Evolutionary conservation across 2,888 invertebrate genomes (phyloP).

Genomic region (Apamea crenata): DNA sequence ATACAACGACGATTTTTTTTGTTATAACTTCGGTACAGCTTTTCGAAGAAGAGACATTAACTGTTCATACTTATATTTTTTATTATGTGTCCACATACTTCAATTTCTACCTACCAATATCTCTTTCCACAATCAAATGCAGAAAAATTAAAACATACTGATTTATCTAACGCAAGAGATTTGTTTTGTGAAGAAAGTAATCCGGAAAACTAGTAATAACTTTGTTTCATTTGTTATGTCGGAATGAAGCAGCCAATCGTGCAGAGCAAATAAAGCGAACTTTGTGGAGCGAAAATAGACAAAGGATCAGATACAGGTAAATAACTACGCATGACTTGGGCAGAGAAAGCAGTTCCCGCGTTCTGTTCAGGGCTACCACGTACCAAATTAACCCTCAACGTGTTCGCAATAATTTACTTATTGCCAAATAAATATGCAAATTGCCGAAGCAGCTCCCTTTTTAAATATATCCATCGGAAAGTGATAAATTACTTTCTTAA

Average conservation of each 20-base stretch:
- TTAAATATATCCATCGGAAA: constrained; percentile 62
- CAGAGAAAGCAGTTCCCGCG: constrained; percentile 80
- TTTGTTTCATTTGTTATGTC: constrained; percentile 85
- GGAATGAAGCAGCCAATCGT: constrained; percentile 87
- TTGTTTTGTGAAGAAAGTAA: constrained; percentile 80
- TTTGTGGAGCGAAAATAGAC: constrained; percentile 88
- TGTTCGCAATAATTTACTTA: constrained; percentile 64
- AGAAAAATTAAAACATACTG: constrained; percentile 57
- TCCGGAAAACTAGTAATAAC: constrained; percentile 84
- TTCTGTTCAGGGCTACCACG: constrained; percentile 77
- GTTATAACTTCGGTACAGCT: constrained; percentile 25
- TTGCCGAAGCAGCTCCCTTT: constrained; percentile 54
- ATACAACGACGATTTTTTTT: constrained; percentile 45
- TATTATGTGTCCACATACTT: constrained; percentile 14
- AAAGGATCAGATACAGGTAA: constrained; percentile 89
- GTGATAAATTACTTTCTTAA: constrained; percentile 70
- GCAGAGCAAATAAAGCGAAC: constrained; percentile 85
- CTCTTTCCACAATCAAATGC: constrained; percentile 26
- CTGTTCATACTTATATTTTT: background rate
- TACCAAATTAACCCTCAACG: constrained; percentile 72
- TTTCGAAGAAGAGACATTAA: constrained; percentile 31
- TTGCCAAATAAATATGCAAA: constrained; percentile 67
- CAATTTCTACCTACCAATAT: constrained; percentile 13
- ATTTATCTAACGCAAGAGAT: constrained; percentile 61
- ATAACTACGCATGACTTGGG: constrained; percentile 83